Evolutionary conservation across 2,888 invertebrate species (phyloP), one percentile per base, ranked within the genome.

Genomic region (Aleiodes testaceus): DNA sequence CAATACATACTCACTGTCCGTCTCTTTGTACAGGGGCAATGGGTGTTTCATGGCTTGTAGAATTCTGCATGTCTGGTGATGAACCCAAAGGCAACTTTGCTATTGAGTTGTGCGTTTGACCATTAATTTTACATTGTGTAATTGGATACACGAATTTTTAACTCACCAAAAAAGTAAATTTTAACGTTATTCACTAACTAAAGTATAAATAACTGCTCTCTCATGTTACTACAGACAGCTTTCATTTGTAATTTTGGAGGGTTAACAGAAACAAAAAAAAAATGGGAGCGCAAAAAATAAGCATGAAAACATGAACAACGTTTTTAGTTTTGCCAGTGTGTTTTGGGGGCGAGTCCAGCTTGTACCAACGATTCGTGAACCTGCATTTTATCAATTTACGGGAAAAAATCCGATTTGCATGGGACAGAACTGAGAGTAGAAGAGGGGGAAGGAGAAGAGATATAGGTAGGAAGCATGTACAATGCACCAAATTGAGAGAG

Each of bases 331-430:
- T 61, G 49, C 30, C 42, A 52, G 61, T 64, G 65, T 68, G 67
- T 63, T 74, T 73, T 64, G 30, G 70, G 67, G 65, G 30, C 14
- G 47, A 44, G 53, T 44, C 73, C 66, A 59, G 66, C 69, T 67
- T 75, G 75, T 75, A 70, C 72, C 74, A 77, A 76, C 74, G 77
- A 78, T 79, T 80, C 76, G 20, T 45, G 79, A 79, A 78, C 76
- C 79, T 74, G 77, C 77, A 78, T 82, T 83, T 82, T 79, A 80
- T 80, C 82, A 82, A 82, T 83, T 82, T 81, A 79, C 77, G 78
- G 47, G 69, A 71, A 79, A 79, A 81, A 77, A 79, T 79, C 78
- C 76, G 78, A 78, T 82, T 81, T 80, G 76, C 75, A 75, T 79
- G 76, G 75, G 72, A 75, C 75, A 66, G 55, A 47, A 61, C 66